phyloP scores from a whole-genome alignment of 2,888 invertebrate genomes.

The Cynaeus angustus region DNA sequence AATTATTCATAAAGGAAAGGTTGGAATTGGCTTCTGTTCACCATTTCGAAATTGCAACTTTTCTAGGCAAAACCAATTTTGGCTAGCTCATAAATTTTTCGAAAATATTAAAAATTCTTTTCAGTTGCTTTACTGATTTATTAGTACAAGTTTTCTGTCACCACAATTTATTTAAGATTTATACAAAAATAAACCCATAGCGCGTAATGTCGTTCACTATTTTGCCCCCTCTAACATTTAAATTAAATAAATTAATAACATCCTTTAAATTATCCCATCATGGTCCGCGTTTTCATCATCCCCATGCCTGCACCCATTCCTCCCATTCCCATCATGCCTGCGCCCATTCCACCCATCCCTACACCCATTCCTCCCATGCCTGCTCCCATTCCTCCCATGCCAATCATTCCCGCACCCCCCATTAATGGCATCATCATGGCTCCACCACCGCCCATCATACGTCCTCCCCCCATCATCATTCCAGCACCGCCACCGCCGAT shows the following conservation, averaged over 20 bases:
- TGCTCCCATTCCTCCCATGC: slow-evolving; percentile 8
- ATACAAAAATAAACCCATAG: too few relatives aligned
- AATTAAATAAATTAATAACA: too few relatives aligned
- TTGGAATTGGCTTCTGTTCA: neutral
- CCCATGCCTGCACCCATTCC: neutral
- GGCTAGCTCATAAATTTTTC: too few relatives aligned
- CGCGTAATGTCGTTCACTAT: too few relatives aligned
- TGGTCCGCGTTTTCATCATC: neutral
- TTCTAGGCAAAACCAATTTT: too few relatives aligned
- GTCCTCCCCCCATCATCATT: neutral
- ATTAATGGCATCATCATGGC: slow-evolving; percentile 11
- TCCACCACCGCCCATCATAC: neutral
- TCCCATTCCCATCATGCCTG: too few relatives aligned
- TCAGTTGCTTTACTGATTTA: too few relatives aligned
- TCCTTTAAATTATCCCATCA: neutral
- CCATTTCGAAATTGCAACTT: too few relatives aligned
- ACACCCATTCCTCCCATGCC: neutral
- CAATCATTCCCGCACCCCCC: slow-evolving; percentile 18
- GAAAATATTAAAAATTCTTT: too few relatives aligned
- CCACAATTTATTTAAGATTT: too few relatives aligned
- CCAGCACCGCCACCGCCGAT: neutral
- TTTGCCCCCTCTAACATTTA: too few relatives aligned
- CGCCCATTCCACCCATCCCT: neutral
- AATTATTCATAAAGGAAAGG: neutral
- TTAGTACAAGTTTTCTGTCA: too few relatives aligned